Evolutionary conservation across 1,140 invertebrate genomes (phyloP).

Genomic region (Nasonia giraulti): DNA sequence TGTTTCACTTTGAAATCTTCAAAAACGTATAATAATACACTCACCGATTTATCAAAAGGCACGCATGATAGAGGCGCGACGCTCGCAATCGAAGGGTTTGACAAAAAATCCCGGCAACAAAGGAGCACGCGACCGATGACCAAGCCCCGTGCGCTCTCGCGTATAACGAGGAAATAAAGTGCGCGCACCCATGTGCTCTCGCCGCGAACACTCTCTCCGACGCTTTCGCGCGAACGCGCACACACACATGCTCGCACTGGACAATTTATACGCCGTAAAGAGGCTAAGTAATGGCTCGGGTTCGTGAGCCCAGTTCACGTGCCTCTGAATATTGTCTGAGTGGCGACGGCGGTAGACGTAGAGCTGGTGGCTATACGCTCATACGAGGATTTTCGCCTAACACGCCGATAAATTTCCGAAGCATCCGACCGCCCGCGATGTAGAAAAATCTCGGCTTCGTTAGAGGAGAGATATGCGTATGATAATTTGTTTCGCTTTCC

Average conservation of each 20-base stretch:
- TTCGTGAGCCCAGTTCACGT: not conserved
- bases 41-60: no score
- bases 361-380: not conserved
- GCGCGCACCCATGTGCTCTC: not conserved
- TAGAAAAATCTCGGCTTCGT: not conserved
- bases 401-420: conserved; percentile 23
- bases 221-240: not conserved
- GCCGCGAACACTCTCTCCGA: not conserved
- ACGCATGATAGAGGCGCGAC: not conserved
- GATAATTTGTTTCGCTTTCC: no score
- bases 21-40: no score
- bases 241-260: not conserved
- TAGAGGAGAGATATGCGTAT: not conserved
- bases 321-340: conserved; percentile 12
- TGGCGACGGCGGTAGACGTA: not conserved
- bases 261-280: conserved; percentile 55
- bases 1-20: no score
- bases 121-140: not conserved
- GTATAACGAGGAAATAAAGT: not conserved
- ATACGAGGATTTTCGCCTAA: conserved; percentile 6
- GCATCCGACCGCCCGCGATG: conserved; percentile 14
- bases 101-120: not conserved
- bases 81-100: not conserved
- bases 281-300: conserved; percentile 52
- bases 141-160: not conserved